Conservation (phyloP, 2,888 invertebrate genomes). For the Euphydryas editha region DNA sequence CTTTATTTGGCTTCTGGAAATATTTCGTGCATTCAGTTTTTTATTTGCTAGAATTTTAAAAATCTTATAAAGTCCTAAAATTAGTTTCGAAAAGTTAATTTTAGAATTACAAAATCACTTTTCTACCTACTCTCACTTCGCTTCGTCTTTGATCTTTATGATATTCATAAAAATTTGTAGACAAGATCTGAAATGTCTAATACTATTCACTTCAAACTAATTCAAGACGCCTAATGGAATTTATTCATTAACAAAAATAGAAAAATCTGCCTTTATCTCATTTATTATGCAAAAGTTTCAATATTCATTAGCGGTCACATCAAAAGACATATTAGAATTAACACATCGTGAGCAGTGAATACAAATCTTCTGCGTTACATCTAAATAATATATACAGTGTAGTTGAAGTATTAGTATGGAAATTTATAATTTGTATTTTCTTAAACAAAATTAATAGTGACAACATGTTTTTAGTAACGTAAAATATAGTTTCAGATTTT, state of each 20-base stretch:
- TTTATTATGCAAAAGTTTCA: slow-evolving; percentile 33
- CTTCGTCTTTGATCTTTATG: not conserved
- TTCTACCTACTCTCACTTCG: not conserved
- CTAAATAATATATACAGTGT: slow-evolving; percentile 3
- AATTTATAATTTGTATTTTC: slow-evolving; percentile 8
- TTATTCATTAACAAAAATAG: slow-evolving; percentile 36
- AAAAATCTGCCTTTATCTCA: slow-evolving; percentile 26
- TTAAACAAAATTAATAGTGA: not conserved
- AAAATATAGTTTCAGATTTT: not conserved
- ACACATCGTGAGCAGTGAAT: slow-evolving; percentile 10
- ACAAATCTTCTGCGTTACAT: slow-evolving; percentile 14
- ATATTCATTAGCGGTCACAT: slow-evolving; percentile 40
- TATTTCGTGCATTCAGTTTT: too few species aligned
- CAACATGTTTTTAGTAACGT: not conserved
- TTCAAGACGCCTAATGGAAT: slow-evolving; percentile 31
- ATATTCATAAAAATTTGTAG: slow-evolving; percentile 3
- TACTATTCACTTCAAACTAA: slow-evolving; percentile 26
- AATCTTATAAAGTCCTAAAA: too few species aligned
- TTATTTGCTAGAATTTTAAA: too few species aligned
- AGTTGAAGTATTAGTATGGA: not conserved
- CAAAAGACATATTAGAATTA: slow-evolving; percentile 26
- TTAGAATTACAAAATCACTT: too few species aligned
- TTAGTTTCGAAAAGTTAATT: too few species aligned
- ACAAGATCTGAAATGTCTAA: slow-evolving; percentile 10
- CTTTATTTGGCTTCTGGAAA: slow-evolving; percentile 3